A percentile compares a stretch with the other conserved stretches of the same genome.
These are phyloP conservation scores for Blastobasis adustella DNA, from an alignment of 2,888 invertebrate genomes.

Conservation along the genomic window DNA sequence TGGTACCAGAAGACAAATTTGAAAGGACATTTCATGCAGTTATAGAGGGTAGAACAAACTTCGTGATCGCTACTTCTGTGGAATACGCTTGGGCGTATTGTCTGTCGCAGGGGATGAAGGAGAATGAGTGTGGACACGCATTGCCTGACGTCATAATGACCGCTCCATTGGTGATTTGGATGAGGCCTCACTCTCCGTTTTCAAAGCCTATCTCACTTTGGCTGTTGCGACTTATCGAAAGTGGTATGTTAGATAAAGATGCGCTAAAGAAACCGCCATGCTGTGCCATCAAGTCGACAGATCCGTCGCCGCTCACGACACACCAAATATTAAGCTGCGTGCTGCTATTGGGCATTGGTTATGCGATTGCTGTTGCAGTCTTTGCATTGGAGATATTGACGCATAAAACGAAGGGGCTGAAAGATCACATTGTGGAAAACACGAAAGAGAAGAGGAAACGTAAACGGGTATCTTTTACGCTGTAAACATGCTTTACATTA, in stretches of 20 bases:
- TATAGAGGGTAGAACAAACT: constrained; percentile 35
- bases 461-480: too few relatives aligned
- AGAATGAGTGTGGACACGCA: constrained; percentile 46
- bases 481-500: too few relatives aligned
- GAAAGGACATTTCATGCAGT: constrained; percentile 40
- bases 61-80: constrained; percentile 45
- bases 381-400: constrained; percentile 36
- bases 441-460: constrained; percentile 12
- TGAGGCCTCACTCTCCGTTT: constrained; percentile 44
- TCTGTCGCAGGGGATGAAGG: constrained; percentile 36
- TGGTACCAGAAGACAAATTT: constrained; percentile 40
- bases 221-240: constrained; percentile 47
- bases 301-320: constrained; percentile 38
- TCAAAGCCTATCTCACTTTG: constrained; percentile 29
- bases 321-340: constrained; percentile 44
- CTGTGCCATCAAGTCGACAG: constrained; percentile 21
- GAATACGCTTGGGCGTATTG: constrained; percentile 51
- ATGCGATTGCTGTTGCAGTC: constrained; percentile 28
- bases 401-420: constrained; percentile 19
- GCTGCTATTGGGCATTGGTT: constrained; percentile 38
- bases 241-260: constrained; percentile 40
- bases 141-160: constrained; percentile 50
- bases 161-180: constrained; percentile 50
- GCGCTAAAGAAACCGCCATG: constrained; percentile 21
- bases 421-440: constrained; percentile 5